Base-by-base conservation (phyloP, 1,140 invertebrate species). In the Bombus soroeensis region DNA sequence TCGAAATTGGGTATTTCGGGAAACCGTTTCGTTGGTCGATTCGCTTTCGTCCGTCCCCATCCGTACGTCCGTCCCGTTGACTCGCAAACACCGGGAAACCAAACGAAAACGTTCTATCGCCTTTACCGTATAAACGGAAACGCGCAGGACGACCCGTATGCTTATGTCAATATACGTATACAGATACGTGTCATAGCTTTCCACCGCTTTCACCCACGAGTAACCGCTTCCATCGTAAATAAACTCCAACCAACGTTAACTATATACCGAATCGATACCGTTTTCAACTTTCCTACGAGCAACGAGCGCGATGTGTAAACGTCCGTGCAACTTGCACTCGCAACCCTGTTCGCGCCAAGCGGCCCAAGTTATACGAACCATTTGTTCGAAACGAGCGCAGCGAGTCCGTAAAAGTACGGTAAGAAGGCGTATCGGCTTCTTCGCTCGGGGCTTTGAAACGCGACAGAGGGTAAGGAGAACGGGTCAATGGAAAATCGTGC, bases 81-180 rank as follows among this genome's bases (percentile, higher is more conserved):
- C 9, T 12, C 13, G 15, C 32, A 37, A 12, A 22, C 3, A 3
- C 1, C 18, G 8, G 3, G 15, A 1, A 0, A 32, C 32, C 13
- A 2, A 64, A 64, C 28, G 59, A n/a, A 10, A 64, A 32, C 12
- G 47, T 53, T 22, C 18, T 6, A 18, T 22, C 18, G 47, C 47
- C 47, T 53, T 22, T 53, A 2, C 18, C 1, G 15, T 22, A 6
- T 18, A 53, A 22, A 53, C 47, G 43, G 5, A 47, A 47, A 47
- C 43, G 43, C 43, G 15, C 5, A 47, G 0, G 4, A 47, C 15
- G 15, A 47, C 5, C 18, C 47, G 1, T 22, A 22, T 8, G 2
- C 47, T 53, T 22, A 2, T 0, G 0, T 53, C 47, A 0, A 18
- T 53, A 6, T 6, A 47, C 47, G 47, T 18, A 4, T 18, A 47